Evolutionary conservation across 2,888 invertebrate species (phyloP), one percentile per base, ranked within the genome.

Genomic region (Spicauda simplicius): DNA sequence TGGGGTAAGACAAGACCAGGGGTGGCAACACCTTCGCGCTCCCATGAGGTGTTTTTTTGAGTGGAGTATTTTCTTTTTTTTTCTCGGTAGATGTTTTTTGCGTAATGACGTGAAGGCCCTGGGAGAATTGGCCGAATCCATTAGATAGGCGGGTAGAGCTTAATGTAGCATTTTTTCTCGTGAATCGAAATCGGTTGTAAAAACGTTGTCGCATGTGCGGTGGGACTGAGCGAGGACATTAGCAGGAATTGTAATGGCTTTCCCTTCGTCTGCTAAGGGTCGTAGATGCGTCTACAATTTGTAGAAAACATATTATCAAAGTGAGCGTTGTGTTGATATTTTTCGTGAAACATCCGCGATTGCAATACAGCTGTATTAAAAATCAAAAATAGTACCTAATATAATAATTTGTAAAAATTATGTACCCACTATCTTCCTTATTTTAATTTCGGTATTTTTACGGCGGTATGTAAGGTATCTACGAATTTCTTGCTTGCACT

Each of bases 41-140:
- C 92, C 89, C 89, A 88, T 79, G 92, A 91, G 89, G 87, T 87
- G 80, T 85, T 88, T 90, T 88, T 88, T 87, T 86, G 78, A 78
- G 80, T 78, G 76, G 80, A 79, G 81, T 72, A 68, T 74, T 75
- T 81, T 85, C 81, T 69, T 82, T 84, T 84, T 77, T 75, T 80
- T 81, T 82, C n/a, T n/a, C 82, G 84, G 76, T 82, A 77, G 78
- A 79, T 85, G 83, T 88, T 88, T 87, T 91, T 86, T 84, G 85
- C 91, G 91, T 91, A 93, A 91, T 91, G 91, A 87, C 85, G 76
- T 81, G 76, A 78, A 81, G 89, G 91, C 88, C 93, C 93, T 91
- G 87, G 72, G 93, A 92, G 93, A 91, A 82, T 90, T 90, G 91
- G 90, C 80, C 79, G 91, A 87, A 91, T 92, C 92, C 92, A 92